Evolutionary conservation across 1,140 invertebrate genomes (phyloP).

Genomic region (Drosophila parvula): DNA sequence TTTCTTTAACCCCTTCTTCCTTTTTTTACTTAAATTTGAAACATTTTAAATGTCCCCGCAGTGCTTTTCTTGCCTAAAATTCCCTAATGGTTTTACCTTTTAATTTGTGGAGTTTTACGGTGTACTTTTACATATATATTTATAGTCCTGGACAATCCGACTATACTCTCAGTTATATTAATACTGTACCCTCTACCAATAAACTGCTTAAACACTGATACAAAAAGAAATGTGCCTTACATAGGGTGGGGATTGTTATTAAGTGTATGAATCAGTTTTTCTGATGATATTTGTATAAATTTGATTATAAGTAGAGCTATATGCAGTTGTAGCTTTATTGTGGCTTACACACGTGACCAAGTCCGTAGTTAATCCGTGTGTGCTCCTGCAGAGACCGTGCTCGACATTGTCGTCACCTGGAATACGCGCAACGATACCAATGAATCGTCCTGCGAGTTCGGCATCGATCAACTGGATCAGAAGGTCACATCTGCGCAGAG

Average conservation of each 20-base stretch:
- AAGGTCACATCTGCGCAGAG: conserved; percentile 85
- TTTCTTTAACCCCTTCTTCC: too few species aligned
- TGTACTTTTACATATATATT: neutral
- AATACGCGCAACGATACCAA: conserved; percentile 90
- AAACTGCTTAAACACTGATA: conserved; percentile 5
- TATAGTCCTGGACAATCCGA: conserved; percentile 5
- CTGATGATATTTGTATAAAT: too few species aligned
- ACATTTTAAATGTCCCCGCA: neutral
- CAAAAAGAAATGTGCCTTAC: neutral
- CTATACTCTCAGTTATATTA: neutral
- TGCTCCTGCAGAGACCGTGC: conserved; percentile 86
- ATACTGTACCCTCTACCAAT: conserved; percentile 4
- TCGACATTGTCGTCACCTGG: conserved; percentile 95
- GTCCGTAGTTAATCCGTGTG: conserved; percentile 49
- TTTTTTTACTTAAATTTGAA: neutral
- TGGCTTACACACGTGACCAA: neutral
- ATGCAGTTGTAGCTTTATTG: neutral
- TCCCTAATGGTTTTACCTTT: neutral
- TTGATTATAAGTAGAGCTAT: neutral
- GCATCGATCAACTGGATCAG: conserved; percentile 85
- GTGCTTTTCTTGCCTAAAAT: conserved; percentile 1
- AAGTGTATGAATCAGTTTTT: too few species aligned
- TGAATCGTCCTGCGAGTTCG: conserved; percentile 92
- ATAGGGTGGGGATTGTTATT: neutral
- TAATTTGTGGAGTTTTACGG: neutral